Base-by-base conservation (phyloP, 2,888 invertebrate genomes). In the Chrysolina oricalcia region DNA sequence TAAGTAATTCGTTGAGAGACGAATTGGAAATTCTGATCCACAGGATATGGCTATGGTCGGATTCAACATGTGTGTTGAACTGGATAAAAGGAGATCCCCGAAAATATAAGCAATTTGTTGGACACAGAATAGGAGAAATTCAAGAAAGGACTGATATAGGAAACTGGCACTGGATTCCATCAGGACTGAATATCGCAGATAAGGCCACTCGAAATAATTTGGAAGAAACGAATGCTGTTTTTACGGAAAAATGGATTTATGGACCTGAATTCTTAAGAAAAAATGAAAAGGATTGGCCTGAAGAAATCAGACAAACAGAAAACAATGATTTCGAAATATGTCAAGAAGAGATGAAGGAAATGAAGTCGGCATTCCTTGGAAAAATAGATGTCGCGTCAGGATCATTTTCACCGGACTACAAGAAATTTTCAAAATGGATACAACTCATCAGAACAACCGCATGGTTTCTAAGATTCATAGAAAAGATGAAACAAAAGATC, bases 131-230 rank as follows among this genome's bases (percentile, higher is more conserved):
- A 10, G 80, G 80, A 2, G 82, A 81, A 63, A 82, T 82, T 17
- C 71, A 73, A 62, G 81, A 81, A 21, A 56, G 77, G 9, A 82
- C 82, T 11, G 78, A 23, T 10, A 69, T 23, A 21, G 41, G 62
- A 27, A 21, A 70, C 5, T 70, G 74, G 70, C 67, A 66, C 40
- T 83, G 81, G 82, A 67, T 81, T 0, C 78, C 81, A 1, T 71
- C 83, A 2, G 59, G 59, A 8, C 15, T 72, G 15, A 84, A 83
- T 50, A 76, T 80, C 0, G 82, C 83, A 2, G 82, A 83, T 63
- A 80, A 78, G 19, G 79, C 82, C 4, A 80, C 80, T 6, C 35
- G 73, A 35, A 59, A 21, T 46, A 46, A 46, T 46, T n/a, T 46
- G 46, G n/a, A 46, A 46, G 46, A 46, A 46, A 46, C 46, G 8